These are phyloP conservation scores for Heteropelma amictum DNA, from an alignment of 2,888 invertebrate species.

Conservation along the genomic window DNA sequence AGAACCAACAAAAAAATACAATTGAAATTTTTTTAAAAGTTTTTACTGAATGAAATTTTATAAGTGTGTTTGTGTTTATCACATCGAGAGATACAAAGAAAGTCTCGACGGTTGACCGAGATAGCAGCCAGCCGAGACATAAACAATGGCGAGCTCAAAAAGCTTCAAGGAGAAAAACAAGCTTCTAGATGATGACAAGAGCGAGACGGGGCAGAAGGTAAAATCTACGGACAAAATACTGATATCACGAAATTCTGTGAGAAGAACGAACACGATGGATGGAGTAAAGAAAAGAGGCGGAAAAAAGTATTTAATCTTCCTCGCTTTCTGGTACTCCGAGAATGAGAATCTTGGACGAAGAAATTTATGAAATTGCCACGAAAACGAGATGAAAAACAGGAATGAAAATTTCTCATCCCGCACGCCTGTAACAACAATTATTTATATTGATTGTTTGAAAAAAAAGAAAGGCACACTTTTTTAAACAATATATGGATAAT, in stretches of 20 bases:
- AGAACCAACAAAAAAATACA: too few species aligned
- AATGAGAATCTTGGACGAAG: slow-evolving; percentile 27
- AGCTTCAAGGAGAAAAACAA: slow-evolving; percentile 37
- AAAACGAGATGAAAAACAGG: background rate
- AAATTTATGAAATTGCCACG: slow-evolving; percentile 18
- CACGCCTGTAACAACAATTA: background rate
- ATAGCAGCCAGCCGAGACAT: slow-evolving; percentile 27
- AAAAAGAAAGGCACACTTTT: background rate
- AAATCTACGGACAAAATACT: slow-evolving; percentile 39
- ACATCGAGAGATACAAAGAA: background rate
- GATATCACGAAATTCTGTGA: background rate
- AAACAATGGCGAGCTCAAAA: slow-evolving; percentile 39
- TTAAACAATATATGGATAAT: background rate
- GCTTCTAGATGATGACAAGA: slow-evolving; percentile 30
- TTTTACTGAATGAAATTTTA: too few species aligned
- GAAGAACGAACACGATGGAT: slow-evolving; percentile 2
- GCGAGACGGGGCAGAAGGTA: slow-evolving; percentile 14
- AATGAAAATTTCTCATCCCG: slow-evolving; percentile 5
- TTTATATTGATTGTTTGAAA: background rate
- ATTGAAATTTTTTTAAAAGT: too few species aligned
- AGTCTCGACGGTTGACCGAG: slow-evolving; percentile 31
- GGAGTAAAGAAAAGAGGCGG: background rate
- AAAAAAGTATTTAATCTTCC: slow-evolving; percentile 48
- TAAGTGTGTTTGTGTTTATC: background rate
- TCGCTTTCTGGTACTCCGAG: slow-evolving; percentile 22